Evolutionary conservation across 2,888 invertebrate species (phyloP).

Genomic region (Vesta saturnalis): DNA sequence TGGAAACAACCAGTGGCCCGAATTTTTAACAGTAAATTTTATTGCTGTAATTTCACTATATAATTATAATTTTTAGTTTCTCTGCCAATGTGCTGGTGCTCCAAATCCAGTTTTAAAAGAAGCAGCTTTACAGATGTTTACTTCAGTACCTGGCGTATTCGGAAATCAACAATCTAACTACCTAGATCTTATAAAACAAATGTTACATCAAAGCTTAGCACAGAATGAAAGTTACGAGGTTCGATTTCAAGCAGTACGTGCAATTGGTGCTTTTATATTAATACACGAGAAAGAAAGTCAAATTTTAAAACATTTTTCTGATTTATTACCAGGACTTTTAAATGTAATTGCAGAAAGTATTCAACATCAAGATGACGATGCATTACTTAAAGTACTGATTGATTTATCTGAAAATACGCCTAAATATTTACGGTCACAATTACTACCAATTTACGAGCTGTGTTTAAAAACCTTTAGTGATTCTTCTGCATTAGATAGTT

Average conservation of each 20-base stretch:
- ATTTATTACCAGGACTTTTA: slow-evolving; percentile 82
- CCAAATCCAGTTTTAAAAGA: slow-evolving; percentile 87
- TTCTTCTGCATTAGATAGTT: slow-evolving; percentile 78
- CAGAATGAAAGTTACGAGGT: slow-evolving; percentile 79
- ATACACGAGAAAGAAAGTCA: slow-evolving; percentile 94
- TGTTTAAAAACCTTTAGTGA: slow-evolving; percentile 86
- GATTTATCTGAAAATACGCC: slow-evolving; percentile 94
- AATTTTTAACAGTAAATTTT: slow-evolving; percentile 76
- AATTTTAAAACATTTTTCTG: slow-evolving; percentile 88
- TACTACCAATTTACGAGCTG: slow-evolving; percentile 86
- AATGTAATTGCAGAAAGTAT: slow-evolving; percentile 84
- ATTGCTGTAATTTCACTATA: slow-evolving; percentile 15
- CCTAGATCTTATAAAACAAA: slow-evolving; percentile 92
- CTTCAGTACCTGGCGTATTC: slow-evolving; percentile 95
- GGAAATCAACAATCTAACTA: slow-evolving; percentile 94
- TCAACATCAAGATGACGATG: slow-evolving; percentile 87
- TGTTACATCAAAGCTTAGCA: slow-evolving; percentile 82
- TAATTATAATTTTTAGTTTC: slow-evolving; percentile 69
- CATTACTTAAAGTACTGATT: slow-evolving; percentile 90
- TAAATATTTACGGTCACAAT: slow-evolving; percentile 88
- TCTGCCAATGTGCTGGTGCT: slow-evolving; percentile 94
- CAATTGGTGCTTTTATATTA: slow-evolving; percentile 87
- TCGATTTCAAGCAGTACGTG: slow-evolving; percentile 83
- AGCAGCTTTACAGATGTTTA: slow-evolving; percentile 93
- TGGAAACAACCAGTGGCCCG: slow-evolving; percentile 96